Conservation (phyloP, 2,888 invertebrate species). For the Pammene aurita region DNA sequence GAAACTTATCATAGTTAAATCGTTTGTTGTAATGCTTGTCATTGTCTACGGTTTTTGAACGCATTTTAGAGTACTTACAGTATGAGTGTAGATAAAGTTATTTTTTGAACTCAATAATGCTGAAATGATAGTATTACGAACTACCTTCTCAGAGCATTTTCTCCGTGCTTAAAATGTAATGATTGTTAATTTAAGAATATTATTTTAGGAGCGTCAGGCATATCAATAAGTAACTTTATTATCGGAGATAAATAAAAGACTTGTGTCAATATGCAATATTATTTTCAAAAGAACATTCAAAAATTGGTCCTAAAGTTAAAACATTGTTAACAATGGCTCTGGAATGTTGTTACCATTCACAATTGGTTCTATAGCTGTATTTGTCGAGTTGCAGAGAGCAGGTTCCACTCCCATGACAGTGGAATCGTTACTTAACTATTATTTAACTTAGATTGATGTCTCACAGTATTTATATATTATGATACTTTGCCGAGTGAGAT, state of each 20-base stretch:
- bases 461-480: conserved; percentile 28
- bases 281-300: conserved; percentile 83
- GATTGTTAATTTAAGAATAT: conserved; percentile 23
- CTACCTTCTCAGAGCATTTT: conserved; percentile 64
- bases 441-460: conserved; percentile 15
- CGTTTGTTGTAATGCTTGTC: too few species aligned
- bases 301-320: conserved; percentile 84
- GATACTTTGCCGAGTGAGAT: conserved; percentile 27
- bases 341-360: conserved; percentile 79
- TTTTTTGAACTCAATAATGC: conserved; percentile 13
- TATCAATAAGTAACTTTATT: not conserved
- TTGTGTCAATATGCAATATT: conserved; percentile 80
- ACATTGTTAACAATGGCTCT: conserved; percentile 83
- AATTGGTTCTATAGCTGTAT: conserved; percentile 63
- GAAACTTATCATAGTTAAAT: too few species aligned
- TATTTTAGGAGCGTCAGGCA: not conserved
- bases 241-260: conserved; percentile 55
- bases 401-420: conserved; percentile 13
- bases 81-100: too few species aligned
- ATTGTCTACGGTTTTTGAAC: too few species aligned
- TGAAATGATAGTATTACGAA: not conserved
- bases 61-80: too few species aligned
- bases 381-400: conserved; percentile 66
- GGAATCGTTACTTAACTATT: conserved; percentile 27
- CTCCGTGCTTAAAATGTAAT: conserved; percentile 55